A percentile compares a stretch with the other conserved stretches of the same genome.
phyloP scores from a whole-genome alignment of 2,888 invertebrate genomes.

The Hirtodrosophila trivittata region DNA sequence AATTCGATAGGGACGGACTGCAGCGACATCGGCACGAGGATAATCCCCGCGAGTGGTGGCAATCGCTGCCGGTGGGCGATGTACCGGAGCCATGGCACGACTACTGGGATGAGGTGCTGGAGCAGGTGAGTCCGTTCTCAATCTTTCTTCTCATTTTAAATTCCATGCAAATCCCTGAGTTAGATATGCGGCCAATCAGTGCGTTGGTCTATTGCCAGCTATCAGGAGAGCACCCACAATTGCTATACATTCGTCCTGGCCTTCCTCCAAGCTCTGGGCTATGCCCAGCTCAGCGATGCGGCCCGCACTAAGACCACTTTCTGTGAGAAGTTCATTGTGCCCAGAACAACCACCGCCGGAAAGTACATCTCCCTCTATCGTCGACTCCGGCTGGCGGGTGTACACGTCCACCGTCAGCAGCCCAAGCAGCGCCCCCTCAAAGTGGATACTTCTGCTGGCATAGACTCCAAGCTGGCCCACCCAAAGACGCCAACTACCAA shows the following conservation, averaged over 20 bases:
- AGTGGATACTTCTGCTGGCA: conserved; percentile 36
- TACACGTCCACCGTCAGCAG: conserved; percentile 84
- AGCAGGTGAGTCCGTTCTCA: conserved; percentile 85
- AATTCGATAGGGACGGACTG: conserved; percentile 93
- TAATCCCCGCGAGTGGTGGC: conserved; percentile 86
- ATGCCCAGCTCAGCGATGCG: conserved; percentile 88
- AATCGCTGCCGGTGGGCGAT: conserved; percentile 88
- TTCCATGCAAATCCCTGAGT: conserved; percentile 47
- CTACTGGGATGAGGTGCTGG: conserved; percentile 88
- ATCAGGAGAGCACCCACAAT: conserved; percentile 91
- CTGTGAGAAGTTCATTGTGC: conserved; percentile 92
- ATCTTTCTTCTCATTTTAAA: neutral
- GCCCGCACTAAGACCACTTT: conserved; percentile 88
- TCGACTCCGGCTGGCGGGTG: conserved; percentile 86
- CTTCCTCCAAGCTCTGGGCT: conserved; percentile 89
- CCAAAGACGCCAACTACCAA: conserved; percentile 37
- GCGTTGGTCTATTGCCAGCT: conserved; percentile 88
- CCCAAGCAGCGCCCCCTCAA: conserved; percentile 35
- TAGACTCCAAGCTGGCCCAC: conserved; percentile 29
- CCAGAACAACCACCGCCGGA: conserved; percentile 91
- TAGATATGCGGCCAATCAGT: conserved; percentile 80
- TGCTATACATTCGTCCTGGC: conserved; percentile 94
- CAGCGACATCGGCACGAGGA: conserved; percentile 82
- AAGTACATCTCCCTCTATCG: conserved; percentile 93
- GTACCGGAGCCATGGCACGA: conserved; percentile 87